Percentiles rank a stretch among this genome's conserved stretches.
Conservation (phyloP, 92 coral and sea anemone genomes). For the Porites evermanni region DNA sequence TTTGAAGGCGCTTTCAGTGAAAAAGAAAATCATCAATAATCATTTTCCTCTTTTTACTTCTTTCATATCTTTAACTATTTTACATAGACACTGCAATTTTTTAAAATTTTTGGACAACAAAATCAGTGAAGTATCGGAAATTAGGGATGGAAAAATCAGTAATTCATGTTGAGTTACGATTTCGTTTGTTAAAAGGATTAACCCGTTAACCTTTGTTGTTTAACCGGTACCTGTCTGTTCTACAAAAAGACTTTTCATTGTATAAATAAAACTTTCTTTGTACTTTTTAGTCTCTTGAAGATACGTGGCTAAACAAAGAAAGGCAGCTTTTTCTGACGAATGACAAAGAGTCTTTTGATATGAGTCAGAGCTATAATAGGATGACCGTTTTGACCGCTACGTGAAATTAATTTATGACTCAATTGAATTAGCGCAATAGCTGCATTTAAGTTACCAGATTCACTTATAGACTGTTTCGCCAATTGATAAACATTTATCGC, state of each 20-base stretch:
- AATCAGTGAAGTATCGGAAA: slow-evolving; percentile 16
- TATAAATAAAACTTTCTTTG: slow-evolving; percentile 3
- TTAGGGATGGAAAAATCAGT: background rate
- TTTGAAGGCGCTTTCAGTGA: slow-evolving; percentile 9
- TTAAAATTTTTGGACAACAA: background rate
- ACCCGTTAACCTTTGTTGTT: slow-evolving; percentile 25
- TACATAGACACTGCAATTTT: background rate
- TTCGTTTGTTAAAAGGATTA: slow-evolving; percentile 5
- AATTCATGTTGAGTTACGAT: background rate
- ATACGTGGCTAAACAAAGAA: slow-evolving; percentile 42
- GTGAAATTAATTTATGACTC: background rate
- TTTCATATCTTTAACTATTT: background rate
- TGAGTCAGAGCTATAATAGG: too few species aligned
- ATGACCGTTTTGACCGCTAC: background rate
- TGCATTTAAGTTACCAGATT: too few species aligned
- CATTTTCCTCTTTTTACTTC: too few species aligned
- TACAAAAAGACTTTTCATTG: background rate
- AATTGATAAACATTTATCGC: too few species aligned
- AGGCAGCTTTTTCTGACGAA: background rate
- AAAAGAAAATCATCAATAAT: background rate
- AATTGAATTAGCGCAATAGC: too few species aligned
- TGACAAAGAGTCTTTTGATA: background rate
- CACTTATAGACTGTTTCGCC: too few species aligned
- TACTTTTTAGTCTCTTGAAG: background rate
- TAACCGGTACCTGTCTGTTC: slow-evolving; percentile 15